Conservation (phyloP, 2,113 vertebrate species). For the Hymenochirus boettgeri region DNA sequence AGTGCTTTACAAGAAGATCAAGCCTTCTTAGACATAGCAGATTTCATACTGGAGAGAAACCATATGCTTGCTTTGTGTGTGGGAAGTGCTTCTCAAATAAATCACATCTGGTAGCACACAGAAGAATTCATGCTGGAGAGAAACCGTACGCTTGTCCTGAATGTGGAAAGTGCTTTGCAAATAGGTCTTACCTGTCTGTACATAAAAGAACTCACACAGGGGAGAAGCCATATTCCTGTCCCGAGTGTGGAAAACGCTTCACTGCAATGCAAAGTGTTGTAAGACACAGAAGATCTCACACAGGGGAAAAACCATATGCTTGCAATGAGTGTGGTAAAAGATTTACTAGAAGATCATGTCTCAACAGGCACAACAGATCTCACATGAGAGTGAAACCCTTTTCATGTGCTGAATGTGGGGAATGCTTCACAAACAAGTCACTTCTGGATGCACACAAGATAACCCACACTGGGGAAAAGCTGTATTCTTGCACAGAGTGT, state of each 20-base stretch:
- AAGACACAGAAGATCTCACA: conserved; percentile 28
- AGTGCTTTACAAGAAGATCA: not conserved
- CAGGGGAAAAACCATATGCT: conserved; percentile 36
- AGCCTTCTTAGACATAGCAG: conserved; percentile 2
- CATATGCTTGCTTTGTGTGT: conserved; percentile 56
- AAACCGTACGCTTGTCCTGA: conserved; percentile 19
- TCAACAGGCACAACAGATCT: conserved; percentile 11
- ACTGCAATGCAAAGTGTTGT: conserved; percentile 39
- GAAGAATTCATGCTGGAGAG: conserved; percentile 1
- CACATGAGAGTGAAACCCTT: not conserved
- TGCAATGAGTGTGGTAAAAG: conserved; percentile 36
- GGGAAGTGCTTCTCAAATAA: conserved; percentile 69
- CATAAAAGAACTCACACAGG: conserved; percentile 7
- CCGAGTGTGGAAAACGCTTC: conserved; percentile 34
- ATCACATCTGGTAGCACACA: conserved; percentile 38
- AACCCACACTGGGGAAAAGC: conserved; percentile 50
- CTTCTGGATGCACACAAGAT: not conserved
- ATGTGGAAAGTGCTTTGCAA: conserved; percentile 20
- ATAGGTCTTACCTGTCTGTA: not conserved
- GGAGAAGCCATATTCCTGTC: conserved; percentile 8
- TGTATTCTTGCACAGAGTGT: conserved; percentile 50
- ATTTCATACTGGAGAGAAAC: conserved; percentile 25
- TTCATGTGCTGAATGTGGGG: not conserved
- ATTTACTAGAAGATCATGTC: conserved; percentile 34
- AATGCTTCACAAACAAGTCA: conserved; percentile 1